A percentile compares a stretch with the other conserved stretches of the same genome.
Evolutionary conservation across 2,888 invertebrate genomes (phyloP).

Genomic region (Trachelus stipa): DNA sequence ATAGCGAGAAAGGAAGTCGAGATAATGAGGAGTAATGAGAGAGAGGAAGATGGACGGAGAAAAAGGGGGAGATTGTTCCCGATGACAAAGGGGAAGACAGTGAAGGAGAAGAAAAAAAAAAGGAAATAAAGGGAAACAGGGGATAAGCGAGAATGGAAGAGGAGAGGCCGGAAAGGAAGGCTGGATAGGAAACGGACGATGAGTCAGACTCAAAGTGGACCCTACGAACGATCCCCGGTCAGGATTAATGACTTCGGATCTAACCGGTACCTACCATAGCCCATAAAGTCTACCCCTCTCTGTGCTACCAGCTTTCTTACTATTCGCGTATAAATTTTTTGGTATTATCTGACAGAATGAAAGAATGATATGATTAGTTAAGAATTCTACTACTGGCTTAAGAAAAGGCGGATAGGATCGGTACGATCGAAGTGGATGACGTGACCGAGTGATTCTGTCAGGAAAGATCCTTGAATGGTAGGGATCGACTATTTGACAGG

Average conservation of each 20-base stretch:
- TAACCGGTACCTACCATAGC: too few relatives aligned
- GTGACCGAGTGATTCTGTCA: too few relatives aligned
- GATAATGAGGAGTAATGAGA: conserved; percentile 31
- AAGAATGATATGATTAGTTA: too few relatives aligned
- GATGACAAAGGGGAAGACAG: conserved; percentile 3
- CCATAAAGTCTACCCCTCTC: too few relatives aligned
- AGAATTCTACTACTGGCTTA: too few relatives aligned
- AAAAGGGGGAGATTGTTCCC: background rate
- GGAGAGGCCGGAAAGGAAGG: conserved; percentile 7
- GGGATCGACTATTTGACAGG: too few relatives aligned
- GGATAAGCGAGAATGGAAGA: background rate
- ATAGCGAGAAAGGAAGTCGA: conserved; percentile 13
- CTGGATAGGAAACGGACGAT: conserved; percentile 24
- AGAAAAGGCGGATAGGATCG: too few relatives aligned
- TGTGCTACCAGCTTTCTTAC: too few relatives aligned
- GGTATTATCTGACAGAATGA: too few relatives aligned
- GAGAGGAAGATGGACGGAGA: conserved; percentile 13
- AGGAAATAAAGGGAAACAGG: background rate
- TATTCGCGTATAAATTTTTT: too few relatives aligned
- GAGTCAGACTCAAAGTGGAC: conserved; percentile 44
- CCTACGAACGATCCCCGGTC: conserved; percentile 42
- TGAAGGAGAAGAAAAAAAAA: background rate
- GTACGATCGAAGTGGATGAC: too few relatives aligned
- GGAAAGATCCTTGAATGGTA: too few relatives aligned
- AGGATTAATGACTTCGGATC: conserved; percentile 40